Base-by-base conservation (phyloP, 2,797 vertebrate genomes). In the Sebastes wilsoni region DNA sequence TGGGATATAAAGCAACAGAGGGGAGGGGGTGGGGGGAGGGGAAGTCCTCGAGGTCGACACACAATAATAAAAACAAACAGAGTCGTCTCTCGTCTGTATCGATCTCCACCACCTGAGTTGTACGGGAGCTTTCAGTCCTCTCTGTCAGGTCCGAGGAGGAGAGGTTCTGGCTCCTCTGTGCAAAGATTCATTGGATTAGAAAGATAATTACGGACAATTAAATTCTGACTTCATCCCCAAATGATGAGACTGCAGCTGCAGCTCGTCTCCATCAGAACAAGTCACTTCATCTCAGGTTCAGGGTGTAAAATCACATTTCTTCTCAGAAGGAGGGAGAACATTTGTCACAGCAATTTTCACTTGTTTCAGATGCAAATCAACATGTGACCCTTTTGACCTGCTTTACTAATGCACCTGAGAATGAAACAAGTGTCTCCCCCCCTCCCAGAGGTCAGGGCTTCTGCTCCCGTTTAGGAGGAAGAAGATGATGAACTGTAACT, bases 21-120 rank as follows among this genome's bases (percentile, higher is more conserved):
- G 3, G 2, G 9, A 4, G 12, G 12, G 12, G 36, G 3, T 2
- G 9, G 11, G 12, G 12, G 12, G 36, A 56, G 71, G 4, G 11
- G 1, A 83, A n/a, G n/a, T 87, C 72, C 61, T 89, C 73, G 52
- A 74, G 72, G 77, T 78, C 64, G 27, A 87, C 75, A 80, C 80
- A 79, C 76, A 77, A 62, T 49, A 77, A 72, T 12, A 82, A 81
- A 72, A 68, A 55, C 72, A 56, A 81, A 38, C 28, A 46, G 38
- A 42, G 52, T 81, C 2, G 10, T 85, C 72, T 82, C 58, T 87
- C 25, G 67, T 89, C 79, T 84, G 79, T 62, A 67, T 69, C 67
- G 75, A 84, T 80, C 82, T 83, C 82, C 79, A 81, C 81, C 88
- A 90, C 94, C 94, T 91, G 94, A 95, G 93, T 91, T 90, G 79